phyloP scores from a whole-genome alignment of 2,113 vertebrate genomes.

The Apistogramma diplotaenia region DNA sequence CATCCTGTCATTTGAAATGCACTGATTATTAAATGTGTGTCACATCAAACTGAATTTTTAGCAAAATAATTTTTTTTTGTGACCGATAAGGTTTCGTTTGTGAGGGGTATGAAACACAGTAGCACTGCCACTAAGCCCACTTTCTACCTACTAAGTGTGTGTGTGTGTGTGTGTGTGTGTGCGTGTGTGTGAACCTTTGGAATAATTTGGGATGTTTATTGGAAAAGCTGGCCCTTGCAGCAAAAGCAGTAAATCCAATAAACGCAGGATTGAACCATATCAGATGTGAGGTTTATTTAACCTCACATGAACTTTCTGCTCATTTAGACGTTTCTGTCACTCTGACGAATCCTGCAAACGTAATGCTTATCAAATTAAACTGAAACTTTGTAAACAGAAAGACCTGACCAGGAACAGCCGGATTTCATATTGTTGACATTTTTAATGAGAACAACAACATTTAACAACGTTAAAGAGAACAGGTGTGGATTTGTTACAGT shows the following conservation, averaged over 20 bases:
- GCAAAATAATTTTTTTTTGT: background rate
- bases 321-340: background rate
- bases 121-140: slow-evolving; percentile 56
- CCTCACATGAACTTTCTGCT: background rate
- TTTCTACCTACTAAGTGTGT: background rate
- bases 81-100: background rate
- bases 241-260: slow-evolving; percentile 4
- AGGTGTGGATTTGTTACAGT: background rate
- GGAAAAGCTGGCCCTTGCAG: background rate
- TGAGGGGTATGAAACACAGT: slow-evolving; percentile 22
- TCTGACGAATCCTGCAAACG: background rate
- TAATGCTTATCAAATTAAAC: slow-evolving; percentile 20
- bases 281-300: slow-evolving; percentile 3
- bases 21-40: slow-evolving; percentile 38
- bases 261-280: slow-evolving; percentile 8
- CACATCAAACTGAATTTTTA: slow-evolving; percentile 5
- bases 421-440: background rate
- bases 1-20: slow-evolving; percentile 46
- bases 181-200: background rate
- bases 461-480: background rate
- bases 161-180: background rate
- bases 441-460: background rate
- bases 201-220: background rate
- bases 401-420: background rate
- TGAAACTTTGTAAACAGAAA: background rate